Evolutionary conservation across 2,888 invertebrate species (phyloP).

Genomic region (Himalopsyche japonica): DNA sequence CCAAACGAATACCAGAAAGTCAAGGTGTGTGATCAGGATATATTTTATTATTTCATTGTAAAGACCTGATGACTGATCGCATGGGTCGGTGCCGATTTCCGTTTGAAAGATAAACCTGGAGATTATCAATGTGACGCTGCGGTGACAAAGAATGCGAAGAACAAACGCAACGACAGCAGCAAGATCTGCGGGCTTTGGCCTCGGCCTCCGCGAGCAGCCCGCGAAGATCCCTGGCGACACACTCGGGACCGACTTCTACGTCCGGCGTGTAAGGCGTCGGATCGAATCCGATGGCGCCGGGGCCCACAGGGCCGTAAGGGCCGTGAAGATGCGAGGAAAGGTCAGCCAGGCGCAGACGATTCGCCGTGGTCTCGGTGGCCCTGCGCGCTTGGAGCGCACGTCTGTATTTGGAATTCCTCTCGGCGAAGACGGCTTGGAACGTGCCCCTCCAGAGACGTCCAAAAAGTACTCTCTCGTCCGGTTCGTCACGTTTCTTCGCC

Average conservation of each 20-base stretch:
- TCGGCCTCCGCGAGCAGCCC: constrained; percentile 49
- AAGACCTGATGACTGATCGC: constrained; percentile 68
- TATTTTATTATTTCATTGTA: not conserved
- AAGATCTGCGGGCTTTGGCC: constrained; percentile 45
- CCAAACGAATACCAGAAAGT: too few relatives aligned
- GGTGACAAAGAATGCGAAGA: constrained; percentile 42
- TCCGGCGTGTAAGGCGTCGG: not conserved
- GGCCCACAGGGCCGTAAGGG: not conserved
- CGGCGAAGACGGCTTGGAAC: constrained; percentile 58
- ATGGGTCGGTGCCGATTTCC: constrained; percentile 61
- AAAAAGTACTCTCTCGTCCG: constrained; percentile 68
- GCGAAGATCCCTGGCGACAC: constrained; percentile 43
- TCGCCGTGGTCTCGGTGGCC: constrained; percentile 17
- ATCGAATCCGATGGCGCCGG: not conserved
- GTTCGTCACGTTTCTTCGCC: constrained; percentile 43
- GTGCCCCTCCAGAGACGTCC: constrained; percentile 74
- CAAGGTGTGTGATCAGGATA: not conserved
- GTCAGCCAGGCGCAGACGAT: not conserved
- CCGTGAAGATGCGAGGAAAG: not conserved
- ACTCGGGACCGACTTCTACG: not conserved
- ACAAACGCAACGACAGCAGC: constrained; percentile 58
- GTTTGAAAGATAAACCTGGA: constrained; percentile 61
- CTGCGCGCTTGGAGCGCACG: constrained; percentile 30
- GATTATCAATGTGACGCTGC: constrained; percentile 54
- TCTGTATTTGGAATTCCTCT: constrained; percentile 40